Base-by-base conservation (phyloP, 53 echinoderm and acorn worm species). In the Actinopyga echinites region DNA sequence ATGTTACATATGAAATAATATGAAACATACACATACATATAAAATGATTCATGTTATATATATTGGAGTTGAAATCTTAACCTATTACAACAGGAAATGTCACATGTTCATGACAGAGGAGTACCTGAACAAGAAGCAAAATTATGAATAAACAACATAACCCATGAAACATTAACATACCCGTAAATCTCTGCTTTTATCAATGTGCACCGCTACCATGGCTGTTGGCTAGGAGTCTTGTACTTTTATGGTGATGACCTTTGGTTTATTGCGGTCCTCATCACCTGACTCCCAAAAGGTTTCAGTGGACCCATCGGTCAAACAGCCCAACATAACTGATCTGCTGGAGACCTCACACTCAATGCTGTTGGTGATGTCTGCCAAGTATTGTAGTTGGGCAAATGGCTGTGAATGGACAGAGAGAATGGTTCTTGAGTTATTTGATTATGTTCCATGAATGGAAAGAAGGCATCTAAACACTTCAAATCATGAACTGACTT, bases 281-380 rank as follows among this genome's bases (percentile, higher is more conserved):
- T 96, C 96, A n/a, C 96, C 96, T n/a, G 96, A 96, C 86, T 96
- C 96, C 96, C 96, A 96, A 86, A 96, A 96, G 19, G 96, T 96
- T 66, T 96, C 96, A 0, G 96, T 96, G 43, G 96, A 93, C 22
- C 96, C 90, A 53, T 96, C 96, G 0, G 94, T 94, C 75, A 96
- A 81, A 75, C 96, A 94, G 60, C 91, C 92, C 58, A 93, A 56
- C 96, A 96, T 96, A 74, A 93, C 92, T 0, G 88, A 84, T 34
- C 96, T 85, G 30, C 96, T 96, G 40, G 96, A 96, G 2, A 96
- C 96, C 82, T 90, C 90, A 10, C 94, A 49, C 77, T 96, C 96
- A 13, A 89, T 92, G 13, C 89, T 87, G 64, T 87, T 85, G 36
- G 93, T 96, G 61, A 96, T 83, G 77, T 96, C 96, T 17, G 83